Evolutionary conservation across 1,140 invertebrate species (phyloP).

Genomic region (Drosophila rufa): DNA sequence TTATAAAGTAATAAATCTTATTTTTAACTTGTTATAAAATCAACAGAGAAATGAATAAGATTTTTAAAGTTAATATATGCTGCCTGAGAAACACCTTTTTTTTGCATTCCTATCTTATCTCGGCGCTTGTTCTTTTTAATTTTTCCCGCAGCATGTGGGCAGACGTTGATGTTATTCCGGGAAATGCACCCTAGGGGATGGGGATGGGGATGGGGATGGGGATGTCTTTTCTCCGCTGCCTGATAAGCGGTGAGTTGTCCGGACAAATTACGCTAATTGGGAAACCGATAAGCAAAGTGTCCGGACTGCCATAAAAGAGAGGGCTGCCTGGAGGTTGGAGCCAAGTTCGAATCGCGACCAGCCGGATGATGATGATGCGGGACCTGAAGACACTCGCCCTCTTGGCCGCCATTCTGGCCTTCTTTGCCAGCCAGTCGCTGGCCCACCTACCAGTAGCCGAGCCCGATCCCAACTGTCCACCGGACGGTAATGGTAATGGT

Average conservation of each 20-base stretch:
- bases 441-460: not conserved
- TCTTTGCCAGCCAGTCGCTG: constrained; percentile 13
- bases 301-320: constrained; percentile 58
- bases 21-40: not conserved
- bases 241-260: constrained; percentile 25
- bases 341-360: constrained; percentile 17
- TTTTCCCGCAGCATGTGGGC: not conserved
- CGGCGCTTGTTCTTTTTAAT: constrained; percentile 14
- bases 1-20: too few species aligned
- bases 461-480: constrained; percentile 7
- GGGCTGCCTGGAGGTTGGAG: not conserved
- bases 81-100: not conserved
- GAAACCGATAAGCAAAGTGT: constrained; percentile 46
- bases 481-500: not conserved
- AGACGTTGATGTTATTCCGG: constrained; percentile 7
- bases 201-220: too few species aligned
- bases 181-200: not conserved
- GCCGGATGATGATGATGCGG: constrained; percentile 31
- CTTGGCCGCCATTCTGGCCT: constrained; percentile 21
- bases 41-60: not conserved
- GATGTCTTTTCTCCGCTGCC: too few species aligned
- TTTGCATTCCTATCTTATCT: constrained; percentile 1
- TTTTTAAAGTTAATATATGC: not conserved
- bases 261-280: constrained; percentile 65
- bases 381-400: constrained; percentile 31